Evolutionary conservation across 2,888 invertebrate species (phyloP).

Genomic region (Atethmia centrago): DNA sequence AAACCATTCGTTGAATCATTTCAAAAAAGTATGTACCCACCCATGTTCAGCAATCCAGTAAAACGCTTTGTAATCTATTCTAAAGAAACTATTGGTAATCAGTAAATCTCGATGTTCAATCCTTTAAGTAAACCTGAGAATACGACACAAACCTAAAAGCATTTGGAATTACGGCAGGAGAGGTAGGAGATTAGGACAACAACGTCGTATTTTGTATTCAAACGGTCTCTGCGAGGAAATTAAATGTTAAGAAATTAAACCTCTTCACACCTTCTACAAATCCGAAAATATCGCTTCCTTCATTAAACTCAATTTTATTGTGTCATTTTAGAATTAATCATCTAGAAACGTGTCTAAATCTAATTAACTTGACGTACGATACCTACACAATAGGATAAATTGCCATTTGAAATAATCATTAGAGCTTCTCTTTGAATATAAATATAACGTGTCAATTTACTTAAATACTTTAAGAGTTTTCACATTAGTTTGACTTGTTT

Average conservation of each 20-base stretch:
- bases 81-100: slow-evolving; percentile 1
- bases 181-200: slow-evolving; percentile 24
- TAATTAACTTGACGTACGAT: slow-evolving; percentile 11
- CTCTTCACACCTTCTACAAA: slow-evolving; percentile 18
- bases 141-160: slow-evolving; percentile 24
- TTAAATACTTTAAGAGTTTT: slow-evolving; percentile 19
- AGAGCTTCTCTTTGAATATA: not conserved
- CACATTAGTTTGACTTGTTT: slow-evolving; percentile 5
- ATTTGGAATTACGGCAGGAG: slow-evolving; percentile 21
- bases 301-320: slow-evolving; percentile 13
- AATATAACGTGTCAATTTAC: not conserved
- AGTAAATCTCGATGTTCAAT: not conserved
- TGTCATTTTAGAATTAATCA: slow-evolving; percentile 21
- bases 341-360: slow-evolving; percentile 6
- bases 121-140: slow-evolving; percentile 22
- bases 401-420: not conserved
- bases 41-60: not conserved
- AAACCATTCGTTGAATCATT: not conserved
- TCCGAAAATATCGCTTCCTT: slow-evolving; percentile 23
- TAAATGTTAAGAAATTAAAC: slow-evolving; percentile 47
- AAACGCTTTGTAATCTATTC: not conserved
- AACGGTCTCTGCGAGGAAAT: slow-evolving; percentile 33
- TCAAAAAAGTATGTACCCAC: not conserved
- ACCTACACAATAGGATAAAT: not conserved
- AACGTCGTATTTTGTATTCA: slow-evolving; percentile 43